Conservation (phyloP, 35 echinoderm and acorn worm genomes). For the Hemicentrotus pulcherrimus region DNA sequence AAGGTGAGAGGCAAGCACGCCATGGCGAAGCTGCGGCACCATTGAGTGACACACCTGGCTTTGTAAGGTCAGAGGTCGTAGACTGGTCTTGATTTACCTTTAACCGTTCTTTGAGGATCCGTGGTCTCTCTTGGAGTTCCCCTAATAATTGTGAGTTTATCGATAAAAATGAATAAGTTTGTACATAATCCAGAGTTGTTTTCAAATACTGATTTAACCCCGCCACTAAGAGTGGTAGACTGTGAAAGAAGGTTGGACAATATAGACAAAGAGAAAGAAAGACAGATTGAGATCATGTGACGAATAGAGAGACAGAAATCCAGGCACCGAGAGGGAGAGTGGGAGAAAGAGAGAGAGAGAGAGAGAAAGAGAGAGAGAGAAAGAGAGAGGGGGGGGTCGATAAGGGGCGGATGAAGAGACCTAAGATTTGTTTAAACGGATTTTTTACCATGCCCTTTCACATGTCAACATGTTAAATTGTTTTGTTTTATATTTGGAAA, state of each 20-base stretch:
- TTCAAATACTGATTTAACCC: not conserved
- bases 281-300: not conserved
- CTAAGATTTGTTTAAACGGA: no score
- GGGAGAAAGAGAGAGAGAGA: not conserved
- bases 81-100: conserved; percentile 21
- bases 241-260: not conserved
- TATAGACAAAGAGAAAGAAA: not conserved
- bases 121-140: not conserved
- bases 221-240: not conserved
- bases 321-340: not conserved
- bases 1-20: conserved; percentile 15
- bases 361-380: not conserved
- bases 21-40: not conserved
- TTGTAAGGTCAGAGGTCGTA: not conserved
- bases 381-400: not conserved
- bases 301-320: not conserved
- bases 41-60: conserved; percentile 21
- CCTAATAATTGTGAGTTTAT: not conserved
- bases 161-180: not conserved
- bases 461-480: no score
- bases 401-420: no score
- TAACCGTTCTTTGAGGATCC: not conserved
- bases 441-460: no score
- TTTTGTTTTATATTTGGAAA: no score
- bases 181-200: not conserved